These are phyloP conservation scores for Staurois parvus DNA, from an alignment of 2,797 vertebrate genomes.

Conservation along the genomic window DNA sequence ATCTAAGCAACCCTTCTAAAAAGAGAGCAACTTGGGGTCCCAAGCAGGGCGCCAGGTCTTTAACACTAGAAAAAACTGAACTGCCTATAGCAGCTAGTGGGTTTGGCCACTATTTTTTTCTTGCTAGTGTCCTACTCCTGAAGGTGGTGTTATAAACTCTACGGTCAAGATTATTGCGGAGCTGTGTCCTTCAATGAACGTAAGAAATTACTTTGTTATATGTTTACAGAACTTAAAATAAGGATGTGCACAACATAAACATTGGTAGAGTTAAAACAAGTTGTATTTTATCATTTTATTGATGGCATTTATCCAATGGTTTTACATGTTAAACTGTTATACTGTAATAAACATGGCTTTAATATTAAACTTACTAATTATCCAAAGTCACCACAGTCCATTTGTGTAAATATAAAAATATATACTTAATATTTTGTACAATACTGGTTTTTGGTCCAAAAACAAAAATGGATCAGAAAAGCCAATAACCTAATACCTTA, in stretches of 20 bases:
- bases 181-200: too few species aligned
- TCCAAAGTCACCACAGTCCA: slow-evolving; percentile 99
- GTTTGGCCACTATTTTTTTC: too few species aligned
- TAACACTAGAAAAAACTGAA: too few species aligned
- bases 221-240: neutral
- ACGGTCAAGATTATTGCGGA: too few species aligned
- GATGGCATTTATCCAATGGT: slow-evolving; percentile 98
- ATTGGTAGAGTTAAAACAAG: slow-evolving; percentile 64
- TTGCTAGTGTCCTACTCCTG: too few species aligned
- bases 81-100: too few species aligned
- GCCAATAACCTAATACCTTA: slow-evolving; percentile 99
- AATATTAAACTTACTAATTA: slow-evolving; percentile 99
- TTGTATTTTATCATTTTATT: slow-evolving; percentile 90
- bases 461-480: slow-evolving; percentile 99
- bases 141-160: too few species aligned
- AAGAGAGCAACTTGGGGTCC: too few species aligned
- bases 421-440: slow-evolving; percentile 99
- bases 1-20: too few species aligned
- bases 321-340: slow-evolving; percentile 95
- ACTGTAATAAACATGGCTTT: slow-evolving; percentile 99
- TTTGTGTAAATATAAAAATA: slow-evolving; percentile 99
- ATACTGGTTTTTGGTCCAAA: slow-evolving; percentile 99
- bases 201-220: too few species aligned
- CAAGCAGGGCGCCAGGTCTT: too few species aligned
- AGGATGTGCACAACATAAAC: slow-evolving; percentile 25